A percentile compares a stretch with the other conserved stretches of the same genome.
phyloP scores from a whole-genome alignment of 2,797 vertebrate species.

The Diplodus puntazzo region DNA sequence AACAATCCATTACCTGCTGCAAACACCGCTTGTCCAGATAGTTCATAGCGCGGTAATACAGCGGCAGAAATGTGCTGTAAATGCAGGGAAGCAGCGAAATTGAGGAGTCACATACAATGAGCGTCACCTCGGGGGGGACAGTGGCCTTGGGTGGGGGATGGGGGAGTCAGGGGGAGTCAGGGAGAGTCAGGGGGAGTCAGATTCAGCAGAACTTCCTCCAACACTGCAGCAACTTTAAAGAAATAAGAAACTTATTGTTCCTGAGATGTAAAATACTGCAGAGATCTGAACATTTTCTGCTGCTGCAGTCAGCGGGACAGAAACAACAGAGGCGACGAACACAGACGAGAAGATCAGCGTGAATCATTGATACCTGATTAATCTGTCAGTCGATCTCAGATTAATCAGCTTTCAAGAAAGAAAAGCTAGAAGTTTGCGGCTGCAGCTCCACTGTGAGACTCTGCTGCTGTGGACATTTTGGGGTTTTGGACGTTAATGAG shows the following conservation, averaged over 20 bases:
- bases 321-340: background rate
- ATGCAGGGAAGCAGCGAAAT: conserved; percentile 86
- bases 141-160: conserved; percentile 51
- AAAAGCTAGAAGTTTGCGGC: too few species aligned
- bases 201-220: conserved; percentile 52
- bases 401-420: too few species aligned
- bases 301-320: background rate
- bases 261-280: background rate
- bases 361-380: background rate
- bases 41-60: conserved; percentile 79
- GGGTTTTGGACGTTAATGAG: too few species aligned
- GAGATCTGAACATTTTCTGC: background rate
- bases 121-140: conserved; percentile 71
- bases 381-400: background rate
- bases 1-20: conserved; percentile 83
- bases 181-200: background rate
- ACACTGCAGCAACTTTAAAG: conserved; percentile 58
- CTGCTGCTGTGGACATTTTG: too few species aligned
- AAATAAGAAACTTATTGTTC: conserved; percentile 20
- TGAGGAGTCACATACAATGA: conserved; percentile 88
- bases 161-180: background rate
- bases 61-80: conserved; percentile 83
- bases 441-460: too few species aligned
- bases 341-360: too few species aligned
- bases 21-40: conserved; percentile 79